Evolutionary conservation across 1,140 invertebrate species (phyloP), one percentile per base, ranked within the genome.

Genomic region (Stegodyphus mimosarum): DNA sequence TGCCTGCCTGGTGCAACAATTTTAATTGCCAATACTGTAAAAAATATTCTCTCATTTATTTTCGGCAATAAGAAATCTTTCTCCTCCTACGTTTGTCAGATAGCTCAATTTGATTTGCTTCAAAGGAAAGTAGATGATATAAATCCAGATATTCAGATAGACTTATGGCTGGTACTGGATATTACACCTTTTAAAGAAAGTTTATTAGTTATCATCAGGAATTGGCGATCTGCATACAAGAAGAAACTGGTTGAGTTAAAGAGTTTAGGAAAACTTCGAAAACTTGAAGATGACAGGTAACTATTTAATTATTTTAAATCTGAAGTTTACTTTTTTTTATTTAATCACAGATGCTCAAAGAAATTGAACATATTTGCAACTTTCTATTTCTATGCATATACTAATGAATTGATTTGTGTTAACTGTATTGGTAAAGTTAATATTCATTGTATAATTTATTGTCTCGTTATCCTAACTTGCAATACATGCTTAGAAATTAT

Each of bases 181-280:
- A 48, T 72, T n/a, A 72, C 66, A 17, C 18, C 55, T n/a, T 78
- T 86, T 49, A 86, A 86, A 73, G 69, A 86, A 6, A 72, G 48
- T 6, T 52, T 86, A 49, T 64, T 86, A 51, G 11, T 18, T 53
- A 50, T 78, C 7, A 78, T 86, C 49, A 48, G 13, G n/a, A 60
- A 72, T 11, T 86, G 83, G 83, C 49, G 49, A 6, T 63, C 75
- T 48, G 10, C 67, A 60, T 86, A 86, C 9, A 86, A 78, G 33
- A 78, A 86, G 52, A 86, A 86, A 66, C 66, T 86, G 17, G 13
- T 71, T 13, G 83, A 86, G 18, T 49, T 77, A 10, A 86, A 86
- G 53, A 70, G 51, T 6, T 15, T 63, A 17, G 83, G 83, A 71
- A 86, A 78, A 72, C 33, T 86, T 15, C 33, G 67, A 72, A 72